A percentile compares a stretch with the other conserved stretches of the same genome.
Conservation (phyloP, 92 coral and sea anemone genomes). For the Phymanthus crucifer region DNA sequence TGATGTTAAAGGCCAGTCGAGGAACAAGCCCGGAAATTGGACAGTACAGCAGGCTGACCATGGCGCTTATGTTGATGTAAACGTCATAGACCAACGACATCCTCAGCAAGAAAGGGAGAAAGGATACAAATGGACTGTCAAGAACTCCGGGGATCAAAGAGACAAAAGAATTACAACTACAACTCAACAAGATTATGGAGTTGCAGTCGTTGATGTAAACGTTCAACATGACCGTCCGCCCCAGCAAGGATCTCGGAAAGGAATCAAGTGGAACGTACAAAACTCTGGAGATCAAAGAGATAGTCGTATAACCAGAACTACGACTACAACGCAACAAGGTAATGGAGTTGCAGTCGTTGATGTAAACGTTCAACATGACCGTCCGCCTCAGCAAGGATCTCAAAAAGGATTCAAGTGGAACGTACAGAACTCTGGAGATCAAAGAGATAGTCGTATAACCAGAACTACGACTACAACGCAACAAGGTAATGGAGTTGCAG, state of each 20-base stretch:
- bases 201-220: slow-evolving; percentile 1
- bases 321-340: not conserved
- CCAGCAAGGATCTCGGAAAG: not conserved
- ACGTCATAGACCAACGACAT: no score
- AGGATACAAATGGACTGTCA: no score
- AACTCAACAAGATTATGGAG: not conserved
- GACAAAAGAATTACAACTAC: no score
- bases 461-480: not conserved
- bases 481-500: slow-evolving; percentile 3
- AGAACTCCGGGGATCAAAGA: no score
- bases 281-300: not conserved
- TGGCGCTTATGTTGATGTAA: no score
- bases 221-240: not conserved
- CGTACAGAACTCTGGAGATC: not conserved
- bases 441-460: not conserved
- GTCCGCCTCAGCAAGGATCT: not conserved
- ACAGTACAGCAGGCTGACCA: not conserved
- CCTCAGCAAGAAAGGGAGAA: no score
- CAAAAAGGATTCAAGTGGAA: slow-evolving; percentile 12
- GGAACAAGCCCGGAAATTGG: not conserved
- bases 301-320: not conserved
- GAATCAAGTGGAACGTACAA: slow-evolving; percentile 6
- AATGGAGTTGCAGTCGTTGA: not conserved
- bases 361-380: slow-evolving; percentile 2
- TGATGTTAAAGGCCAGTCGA: not conserved